Conservation (phyloP, 2,888 invertebrate genomes). For the Caenorhabditis sp. region DNA sequence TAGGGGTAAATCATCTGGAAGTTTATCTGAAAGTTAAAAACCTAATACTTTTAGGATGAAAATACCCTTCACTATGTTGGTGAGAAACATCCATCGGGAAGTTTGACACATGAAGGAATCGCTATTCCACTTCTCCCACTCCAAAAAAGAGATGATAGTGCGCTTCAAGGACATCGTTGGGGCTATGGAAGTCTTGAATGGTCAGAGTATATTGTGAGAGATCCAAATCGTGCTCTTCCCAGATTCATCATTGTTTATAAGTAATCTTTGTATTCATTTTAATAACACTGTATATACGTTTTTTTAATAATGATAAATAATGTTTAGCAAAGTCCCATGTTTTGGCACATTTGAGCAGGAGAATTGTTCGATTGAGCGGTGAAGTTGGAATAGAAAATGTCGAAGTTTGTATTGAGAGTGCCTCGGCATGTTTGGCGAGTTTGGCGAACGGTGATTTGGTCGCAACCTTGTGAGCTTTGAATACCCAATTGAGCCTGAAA, state of each 20-base stretch:
- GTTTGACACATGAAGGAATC: constrained; percentile 37
- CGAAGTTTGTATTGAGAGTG: constrained; percentile 17
- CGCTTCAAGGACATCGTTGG: background rate
- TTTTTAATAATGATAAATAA: background rate
- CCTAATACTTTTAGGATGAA: constrained; percentile 18
- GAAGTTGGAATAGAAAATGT: constrained; percentile 17
- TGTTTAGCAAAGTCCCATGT: constrained; percentile 27
- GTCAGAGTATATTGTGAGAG: constrained; percentile 51
- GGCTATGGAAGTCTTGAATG: constrained; percentile 20
- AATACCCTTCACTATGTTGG: constrained; percentile 45
- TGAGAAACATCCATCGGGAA: constrained; percentile 21
- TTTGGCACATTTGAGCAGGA: constrained; percentile 30
- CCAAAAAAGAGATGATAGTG: constrained; percentile 12
- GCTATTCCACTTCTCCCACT: constrained; percentile 42
- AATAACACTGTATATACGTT: no score
- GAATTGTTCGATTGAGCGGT: constrained; percentile 17
- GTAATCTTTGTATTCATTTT: constrained; percentile 5
- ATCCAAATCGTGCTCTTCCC: constrained; percentile 43
- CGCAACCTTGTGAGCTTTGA: constrained; percentile 27
- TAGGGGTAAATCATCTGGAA: background rate
- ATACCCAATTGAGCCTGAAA: constrained; percentile 29
- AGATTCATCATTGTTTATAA: constrained; percentile 45
- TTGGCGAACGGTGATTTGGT: constrained; percentile 28
- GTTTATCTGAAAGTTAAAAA: background rate
- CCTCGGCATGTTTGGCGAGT: constrained; percentile 18